A percentile compares a stretch with the other conserved stretches of the same genome.
Conservation (phyloP, 2,888 invertebrate species). For the Idaea straminata region DNA sequence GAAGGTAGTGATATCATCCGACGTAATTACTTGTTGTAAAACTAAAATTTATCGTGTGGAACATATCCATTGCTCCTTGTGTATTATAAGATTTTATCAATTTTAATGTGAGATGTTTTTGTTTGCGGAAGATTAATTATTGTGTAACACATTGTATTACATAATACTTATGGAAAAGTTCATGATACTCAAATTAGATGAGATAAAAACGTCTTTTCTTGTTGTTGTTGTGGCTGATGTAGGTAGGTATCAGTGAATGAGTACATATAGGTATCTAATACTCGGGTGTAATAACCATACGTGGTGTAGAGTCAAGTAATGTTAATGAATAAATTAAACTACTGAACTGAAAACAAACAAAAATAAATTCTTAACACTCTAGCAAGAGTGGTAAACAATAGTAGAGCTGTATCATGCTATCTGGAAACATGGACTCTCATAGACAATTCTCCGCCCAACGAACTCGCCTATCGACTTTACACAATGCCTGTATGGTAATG, state of each 20-base stretch:
- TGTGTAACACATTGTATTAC: not conserved
- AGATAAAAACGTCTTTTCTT: not conserved
- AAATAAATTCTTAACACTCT: slow-evolving; percentile 50
- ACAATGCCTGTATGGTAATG: slow-evolving; percentile 48
- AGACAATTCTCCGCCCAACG: slow-evolving; percentile 54
- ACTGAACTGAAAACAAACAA: slow-evolving; percentile 64
- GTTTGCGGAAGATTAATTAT: not conserved
- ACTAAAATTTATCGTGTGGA: slow-evolving; percentile 48
- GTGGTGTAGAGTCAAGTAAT: not conserved
- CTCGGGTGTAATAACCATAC: not conserved
- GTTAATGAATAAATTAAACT: not conserved
- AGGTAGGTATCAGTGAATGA: not conserved
- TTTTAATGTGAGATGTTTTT: not conserved
- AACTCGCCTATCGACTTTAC: slow-evolving; percentile 33
- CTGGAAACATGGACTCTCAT: slow-evolving; percentile 34
- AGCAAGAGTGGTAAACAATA: slow-evolving; percentile 57
- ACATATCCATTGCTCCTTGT: slow-evolving; percentile 10
- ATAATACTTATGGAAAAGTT: not conserved
- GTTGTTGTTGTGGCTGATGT: not conserved
- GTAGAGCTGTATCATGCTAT: slow-evolving; percentile 52
- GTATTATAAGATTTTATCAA: not conserved
- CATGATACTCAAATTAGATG: not conserved
- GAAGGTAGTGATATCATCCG: slow-evolving; percentile 58
- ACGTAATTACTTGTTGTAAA: slow-evolving; percentile 60
- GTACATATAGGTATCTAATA: not conserved